A percentile compares a stretch with the other conserved stretches of the same genome.
These are phyloP conservation scores for Anadara kagoshimensis DNA, from an alignment of 1,140 invertebrate species.

Conservation along the genomic window DNA sequence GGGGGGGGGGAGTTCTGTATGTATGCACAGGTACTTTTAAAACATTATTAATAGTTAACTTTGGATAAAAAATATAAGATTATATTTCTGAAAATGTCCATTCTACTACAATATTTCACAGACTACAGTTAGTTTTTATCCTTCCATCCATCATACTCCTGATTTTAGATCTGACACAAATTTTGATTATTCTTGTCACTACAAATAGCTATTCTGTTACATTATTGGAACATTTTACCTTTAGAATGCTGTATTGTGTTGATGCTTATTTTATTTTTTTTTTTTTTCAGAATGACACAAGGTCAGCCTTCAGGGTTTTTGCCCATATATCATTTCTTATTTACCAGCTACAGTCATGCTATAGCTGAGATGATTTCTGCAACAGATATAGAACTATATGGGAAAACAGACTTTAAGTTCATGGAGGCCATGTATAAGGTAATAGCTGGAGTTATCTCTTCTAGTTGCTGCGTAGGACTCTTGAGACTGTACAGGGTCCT, in stretches of 20 bases:
- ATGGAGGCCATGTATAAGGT: slow-evolving; percentile 64
- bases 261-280: not conserved
- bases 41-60: too few species aligned
- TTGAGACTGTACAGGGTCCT: too few species aligned
- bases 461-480: too few species aligned
- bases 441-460: too few species aligned
- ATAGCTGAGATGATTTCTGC: slow-evolving; percentile 52
- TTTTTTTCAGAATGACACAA: slow-evolving; percentile 44
- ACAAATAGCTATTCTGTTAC: not conserved
- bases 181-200: not conserved
- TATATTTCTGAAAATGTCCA: too few species aligned
- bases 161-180: too few species aligned
- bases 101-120: too few species aligned
- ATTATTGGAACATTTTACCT: not conserved
- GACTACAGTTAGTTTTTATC: too few species aligned
- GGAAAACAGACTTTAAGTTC: slow-evolving; percentile 60
- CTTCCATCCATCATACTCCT: too few species aligned
- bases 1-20: too few species aligned
- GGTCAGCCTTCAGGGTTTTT: slow-evolving; percentile 51
- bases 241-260: not conserved
- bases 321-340: slow-evolving; percentile 60
- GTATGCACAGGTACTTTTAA: too few species aligned
- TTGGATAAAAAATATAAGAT: too few species aligned
- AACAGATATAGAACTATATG: slow-evolving; percentile 56
- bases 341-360: slow-evolving; percentile 53